Evolutionary conservation across 2,113 vertebrate genomes (phyloP).

Genomic region (Hemiscyllium ocellatum): DNA sequence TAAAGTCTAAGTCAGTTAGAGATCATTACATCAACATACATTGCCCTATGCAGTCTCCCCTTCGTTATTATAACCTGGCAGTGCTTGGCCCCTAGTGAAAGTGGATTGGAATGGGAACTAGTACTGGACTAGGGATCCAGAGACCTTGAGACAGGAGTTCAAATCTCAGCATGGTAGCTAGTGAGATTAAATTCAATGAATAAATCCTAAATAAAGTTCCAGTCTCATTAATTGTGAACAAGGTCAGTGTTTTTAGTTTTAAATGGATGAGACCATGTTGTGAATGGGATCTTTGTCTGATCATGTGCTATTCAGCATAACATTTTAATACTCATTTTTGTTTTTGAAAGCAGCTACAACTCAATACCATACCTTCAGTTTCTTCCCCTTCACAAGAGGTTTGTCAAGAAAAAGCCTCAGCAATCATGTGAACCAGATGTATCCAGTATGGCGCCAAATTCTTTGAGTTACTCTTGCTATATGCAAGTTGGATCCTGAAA

Average conservation of each 20-base stretch:
- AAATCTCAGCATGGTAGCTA: no score
- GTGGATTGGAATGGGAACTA: no score
- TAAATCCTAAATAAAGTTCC: no score
- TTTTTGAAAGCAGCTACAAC: not conserved
- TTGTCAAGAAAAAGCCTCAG: not conserved
- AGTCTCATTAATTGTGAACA: no score
- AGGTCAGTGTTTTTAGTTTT: not conserved
- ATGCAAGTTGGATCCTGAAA: not conserved
- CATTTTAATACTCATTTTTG: not conserved
- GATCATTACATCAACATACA: not conserved
- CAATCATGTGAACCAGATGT: not conserved
- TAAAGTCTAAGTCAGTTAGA: not conserved
- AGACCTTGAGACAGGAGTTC: no score
- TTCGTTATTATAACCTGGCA: not conserved
- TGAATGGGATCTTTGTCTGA: not conserved
- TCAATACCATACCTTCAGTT: not conserved
- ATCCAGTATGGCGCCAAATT: not conserved
- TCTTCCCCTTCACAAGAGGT: not conserved
- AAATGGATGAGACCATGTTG: not conserved
- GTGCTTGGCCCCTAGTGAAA: not conserved
- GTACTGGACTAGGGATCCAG: no score
- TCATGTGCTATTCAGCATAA: not conserved
- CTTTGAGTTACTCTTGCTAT: not conserved
- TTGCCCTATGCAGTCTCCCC: not conserved
- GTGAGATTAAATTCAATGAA: no score